Conservation (phyloP, 2,113 vertebrate genomes). For the Pygoscelis antarcticus region DNA sequence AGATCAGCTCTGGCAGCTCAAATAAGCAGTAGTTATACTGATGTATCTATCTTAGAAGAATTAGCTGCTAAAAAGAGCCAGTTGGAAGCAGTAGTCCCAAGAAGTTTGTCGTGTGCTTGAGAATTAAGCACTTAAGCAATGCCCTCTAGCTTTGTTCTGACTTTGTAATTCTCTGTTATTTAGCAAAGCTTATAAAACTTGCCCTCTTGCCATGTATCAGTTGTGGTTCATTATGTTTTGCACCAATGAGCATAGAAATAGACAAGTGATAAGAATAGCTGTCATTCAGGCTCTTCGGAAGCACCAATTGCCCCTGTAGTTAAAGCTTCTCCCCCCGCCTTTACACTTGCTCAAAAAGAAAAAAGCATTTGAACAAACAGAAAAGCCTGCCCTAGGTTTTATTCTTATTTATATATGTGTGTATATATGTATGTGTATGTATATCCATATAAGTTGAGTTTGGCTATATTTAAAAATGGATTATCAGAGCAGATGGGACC, state of each 20-base stretch:
- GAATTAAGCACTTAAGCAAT: not conserved
- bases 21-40: not conserved
- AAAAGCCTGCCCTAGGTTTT: not conserved
- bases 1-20: not conserved
- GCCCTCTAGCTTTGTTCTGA: conserved; percentile 14
- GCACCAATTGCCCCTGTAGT: not conserved
- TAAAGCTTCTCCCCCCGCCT: not conserved
- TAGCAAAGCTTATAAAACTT: conserved; percentile 10
- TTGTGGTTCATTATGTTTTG: not conserved
- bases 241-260: not conserved
- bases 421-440: rapidly evolving
- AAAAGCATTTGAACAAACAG: not conserved
- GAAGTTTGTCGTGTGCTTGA: not conserved
- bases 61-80: not conserved
- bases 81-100: not conserved
- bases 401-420: not conserved
- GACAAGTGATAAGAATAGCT: not conserved
- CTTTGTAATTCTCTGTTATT: not conserved
- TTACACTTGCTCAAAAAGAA: not conserved
- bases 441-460: not conserved
- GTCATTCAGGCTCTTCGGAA: not conserved
- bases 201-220: not conserved
- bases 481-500: not conserved
- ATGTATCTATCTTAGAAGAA: not conserved
- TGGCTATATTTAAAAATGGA: not conserved